Evolutionary conservation across 1,140 invertebrate species (phyloP), one percentile per base, ranked within the genome.

Genomic region (Ceratitis capitata): DNA sequence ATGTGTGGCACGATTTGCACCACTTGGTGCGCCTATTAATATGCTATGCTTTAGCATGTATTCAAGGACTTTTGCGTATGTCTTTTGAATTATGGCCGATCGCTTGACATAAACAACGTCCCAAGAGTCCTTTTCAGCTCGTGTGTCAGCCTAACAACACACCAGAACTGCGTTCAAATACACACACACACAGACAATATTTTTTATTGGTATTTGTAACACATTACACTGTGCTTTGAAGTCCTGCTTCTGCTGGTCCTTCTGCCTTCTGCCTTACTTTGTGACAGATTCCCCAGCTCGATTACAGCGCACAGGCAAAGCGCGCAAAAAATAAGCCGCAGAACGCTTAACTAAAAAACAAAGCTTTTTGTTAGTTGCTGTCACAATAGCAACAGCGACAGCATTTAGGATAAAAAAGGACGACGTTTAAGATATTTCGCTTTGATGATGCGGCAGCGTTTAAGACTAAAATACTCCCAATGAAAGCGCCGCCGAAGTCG

Each of bases 31-130:
- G 39, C n/a, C 35, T 12, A 23, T 83, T 86, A 58, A 86, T 86
- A 82, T 86, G 85, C 84, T 84, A 56, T 83, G 86, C 84, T n/a
- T 39, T 35, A 51, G 86, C 84, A 78, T 51, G 85, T 86, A 87
- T 87, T 19, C 51, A 47, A 47, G 12, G 5, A 47, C 12, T 47
- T 47, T n/a, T 56, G 19, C 51, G n/a, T 4, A 9, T 23, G 51
- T 56, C n/a, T n/a, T n/a, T 91, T 91, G 91, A 91, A 91, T 90
- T 91, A 91, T 91, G 87, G 86, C 10, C 88, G 78, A 87, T 87
- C 84, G 87, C 87, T 90, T 91, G 90, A 91, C 90, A 91, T 91
- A 91, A 91, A 91, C 90, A 89, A 87, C 88, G 88, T 91, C 90
- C 90, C 90, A 88, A 87, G 90, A 90, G 90, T 88, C 89, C 88